A percentile compares a stretch with the other conserved stretches of the same genome.
Conservation (phyloP, 1,140 invertebrate genomes). For the Aradophagus sp. region DNA sequence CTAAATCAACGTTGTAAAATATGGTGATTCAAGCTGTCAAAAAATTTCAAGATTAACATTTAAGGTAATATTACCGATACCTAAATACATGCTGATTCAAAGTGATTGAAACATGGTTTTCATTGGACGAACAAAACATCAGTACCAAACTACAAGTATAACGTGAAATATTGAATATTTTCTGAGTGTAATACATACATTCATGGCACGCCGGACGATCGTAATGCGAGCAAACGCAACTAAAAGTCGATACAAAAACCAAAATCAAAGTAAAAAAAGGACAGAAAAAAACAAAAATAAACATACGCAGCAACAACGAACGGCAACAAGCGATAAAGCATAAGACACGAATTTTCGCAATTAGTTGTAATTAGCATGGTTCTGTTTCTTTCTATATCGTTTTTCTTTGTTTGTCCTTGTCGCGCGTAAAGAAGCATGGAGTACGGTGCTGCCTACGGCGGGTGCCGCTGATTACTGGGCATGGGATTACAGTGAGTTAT, state of each 20-base stretch:
- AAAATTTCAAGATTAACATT: no score
- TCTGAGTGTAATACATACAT: conserved; percentile 45
- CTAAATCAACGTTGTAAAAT: no score
- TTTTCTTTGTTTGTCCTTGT: conserved; percentile 67
- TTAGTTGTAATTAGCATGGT: conserved; percentile 60
- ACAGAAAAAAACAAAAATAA: conserved; percentile 3
- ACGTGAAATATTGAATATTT: no score
- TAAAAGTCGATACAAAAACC: conserved; percentile 20
- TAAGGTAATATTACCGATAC: no score
- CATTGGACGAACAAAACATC: no score
- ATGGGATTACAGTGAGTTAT: conserved; percentile 73
- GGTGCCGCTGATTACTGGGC: conserved; percentile 72
- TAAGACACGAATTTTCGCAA: conserved; percentile 43
- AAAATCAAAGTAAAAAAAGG: neutral
- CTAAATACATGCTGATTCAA: no score
- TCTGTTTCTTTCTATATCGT: conserved; percentile 57
- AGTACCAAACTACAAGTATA: no score
- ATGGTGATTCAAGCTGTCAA: no score
- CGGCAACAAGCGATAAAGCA: conserved; percentile 24
- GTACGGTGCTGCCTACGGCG: conserved; percentile 72
- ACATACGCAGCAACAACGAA: neutral
- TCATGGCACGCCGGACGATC: conserved; percentile 50
- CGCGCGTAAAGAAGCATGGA: conserved; percentile 72
- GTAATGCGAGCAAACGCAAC: conserved; percentile 45
- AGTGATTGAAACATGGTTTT: no score